Percentiles rank a stretch among this genome's conserved stretches.
These are phyloP conservation scores for Leptopilina boulardi DNA, from an alignment of 1,140 invertebrate genomes.

Conservation along the genomic window DNA sequence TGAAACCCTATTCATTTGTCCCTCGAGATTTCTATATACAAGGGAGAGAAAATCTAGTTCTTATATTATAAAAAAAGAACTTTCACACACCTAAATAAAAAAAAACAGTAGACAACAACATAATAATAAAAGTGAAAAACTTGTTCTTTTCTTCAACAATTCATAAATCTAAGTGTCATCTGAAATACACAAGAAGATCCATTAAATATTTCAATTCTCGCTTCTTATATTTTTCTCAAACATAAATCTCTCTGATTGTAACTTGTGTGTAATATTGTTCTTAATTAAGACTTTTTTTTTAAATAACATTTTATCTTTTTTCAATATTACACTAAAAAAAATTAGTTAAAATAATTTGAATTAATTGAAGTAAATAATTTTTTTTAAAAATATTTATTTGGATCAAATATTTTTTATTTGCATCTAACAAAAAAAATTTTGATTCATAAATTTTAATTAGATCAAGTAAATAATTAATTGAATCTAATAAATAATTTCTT, in stretches of 20 bases:
- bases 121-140: neutral
- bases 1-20: constrained; percentile 17
- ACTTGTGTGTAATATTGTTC: too few species aligned
- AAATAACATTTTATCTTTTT: too few species aligned
- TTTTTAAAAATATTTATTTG: too few species aligned
- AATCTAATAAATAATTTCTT: too few species aligned
- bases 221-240: neutral
- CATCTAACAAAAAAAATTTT: too few species aligned
- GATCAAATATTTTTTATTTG: too few species aligned
- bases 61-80: neutral
- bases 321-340: too few species aligned
- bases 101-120: neutral
- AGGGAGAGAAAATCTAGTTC: neutral
- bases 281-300: neutral
- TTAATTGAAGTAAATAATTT: too few species aligned
- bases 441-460: too few species aligned
- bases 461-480: too few species aligned
- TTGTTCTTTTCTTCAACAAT: neutral
- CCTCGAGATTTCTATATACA: constrained; percentile 14
- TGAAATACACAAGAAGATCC: neutral
- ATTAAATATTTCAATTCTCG: neutral
- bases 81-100: neutral
- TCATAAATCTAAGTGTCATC: neutral
- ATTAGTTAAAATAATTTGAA: too few species aligned
- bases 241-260: too few species aligned